A percentile compares a stretch with the other conserved stretches of the same genome.
These are phyloP conservation scores for Actinia tenebrosa DNA, from an alignment of 64 coral and sea anemone species.

Conservation along the genomic window DNA sequence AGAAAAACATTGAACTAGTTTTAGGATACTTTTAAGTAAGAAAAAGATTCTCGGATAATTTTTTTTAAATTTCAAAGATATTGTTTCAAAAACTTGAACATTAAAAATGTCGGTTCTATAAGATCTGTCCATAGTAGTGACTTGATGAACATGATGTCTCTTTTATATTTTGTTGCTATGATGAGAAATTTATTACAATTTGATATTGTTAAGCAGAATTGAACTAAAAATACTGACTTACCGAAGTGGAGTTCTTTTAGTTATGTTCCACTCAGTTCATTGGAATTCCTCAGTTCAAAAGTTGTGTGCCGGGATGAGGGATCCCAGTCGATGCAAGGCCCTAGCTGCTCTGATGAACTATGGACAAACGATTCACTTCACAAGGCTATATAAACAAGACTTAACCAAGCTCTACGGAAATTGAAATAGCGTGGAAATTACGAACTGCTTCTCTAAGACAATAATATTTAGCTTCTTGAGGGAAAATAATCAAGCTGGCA, in stretches of 20 bases:
- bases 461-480: slow-evolving; percentile 26
- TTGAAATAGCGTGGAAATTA: slow-evolving; percentile 16
- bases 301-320: not conserved
- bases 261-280: not conserved
- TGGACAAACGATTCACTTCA: not conserved
- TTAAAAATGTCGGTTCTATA: too few species aligned
- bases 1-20: too few species aligned
- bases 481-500: slow-evolving; percentile 26
- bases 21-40: too few species aligned
- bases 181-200: not conserved
- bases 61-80: too few species aligned
- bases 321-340: not conserved
- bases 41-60: too few species aligned
- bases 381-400: slow-evolving; percentile 15
- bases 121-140: too few species aligned
- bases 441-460: slow-evolving; percentile 25
- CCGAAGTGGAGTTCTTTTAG: not conserved
- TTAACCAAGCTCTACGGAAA: slow-evolving; percentile 19
- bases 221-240: not conserved
- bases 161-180: not conserved
- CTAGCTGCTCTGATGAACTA: not conserved
- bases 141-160: not conserved
- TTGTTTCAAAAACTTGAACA: too few species aligned
- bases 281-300: not conserved
- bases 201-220: not conserved